phyloP scores from a whole-genome alignment of 1,140 invertebrate species.

The Drosophila pachea region DNA sequence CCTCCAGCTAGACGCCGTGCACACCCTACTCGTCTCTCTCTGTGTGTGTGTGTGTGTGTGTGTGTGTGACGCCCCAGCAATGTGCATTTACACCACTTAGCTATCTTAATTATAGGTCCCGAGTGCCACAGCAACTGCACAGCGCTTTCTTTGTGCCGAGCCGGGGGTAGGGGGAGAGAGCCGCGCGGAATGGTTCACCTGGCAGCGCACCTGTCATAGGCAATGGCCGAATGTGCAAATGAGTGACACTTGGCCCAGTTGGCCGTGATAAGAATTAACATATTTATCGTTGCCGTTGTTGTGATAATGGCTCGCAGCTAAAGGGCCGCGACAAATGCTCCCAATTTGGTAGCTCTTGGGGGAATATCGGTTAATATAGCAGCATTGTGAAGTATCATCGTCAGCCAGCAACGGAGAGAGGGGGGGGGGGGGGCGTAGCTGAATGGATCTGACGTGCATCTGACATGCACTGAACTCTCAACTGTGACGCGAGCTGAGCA shows the following conservation, averaged over 20 bases:
- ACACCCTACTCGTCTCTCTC: background rate
- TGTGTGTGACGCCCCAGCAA: conserved; percentile 36
- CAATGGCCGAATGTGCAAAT: conserved; percentile 43
- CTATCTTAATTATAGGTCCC: conserved; percentile 68
- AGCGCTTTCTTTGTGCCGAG: conserved; percentile 5
- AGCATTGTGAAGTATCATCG: conserved; percentile 69
- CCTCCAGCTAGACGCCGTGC: conserved; percentile 31
- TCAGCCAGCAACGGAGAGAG: conserved; percentile 8
- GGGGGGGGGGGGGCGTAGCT: background rate
- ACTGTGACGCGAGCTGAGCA: conserved; percentile 56
- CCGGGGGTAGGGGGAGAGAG: background rate
- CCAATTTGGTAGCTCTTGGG: conserved; percentile 55
- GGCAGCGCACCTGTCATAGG: conserved; percentile 65
- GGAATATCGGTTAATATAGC: conserved; percentile 72
- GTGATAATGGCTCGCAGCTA: background rate
- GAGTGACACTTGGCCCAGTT: conserved; percentile 60
- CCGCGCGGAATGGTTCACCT: no score
- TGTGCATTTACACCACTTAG: conserved; percentile 70
- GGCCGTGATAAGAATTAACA: conserved; percentile 50
- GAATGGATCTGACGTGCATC: conserved; percentile 23
- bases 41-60: background rate
- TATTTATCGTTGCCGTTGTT: conserved; percentile 23
- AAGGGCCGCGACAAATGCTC: conserved; percentile 28
- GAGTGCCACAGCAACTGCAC: conserved; percentile 31
- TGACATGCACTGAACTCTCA: conserved; percentile 57